Conservation (phyloP, 2,113 vertebrate species). For the Lepisosteus osseus region DNA sequence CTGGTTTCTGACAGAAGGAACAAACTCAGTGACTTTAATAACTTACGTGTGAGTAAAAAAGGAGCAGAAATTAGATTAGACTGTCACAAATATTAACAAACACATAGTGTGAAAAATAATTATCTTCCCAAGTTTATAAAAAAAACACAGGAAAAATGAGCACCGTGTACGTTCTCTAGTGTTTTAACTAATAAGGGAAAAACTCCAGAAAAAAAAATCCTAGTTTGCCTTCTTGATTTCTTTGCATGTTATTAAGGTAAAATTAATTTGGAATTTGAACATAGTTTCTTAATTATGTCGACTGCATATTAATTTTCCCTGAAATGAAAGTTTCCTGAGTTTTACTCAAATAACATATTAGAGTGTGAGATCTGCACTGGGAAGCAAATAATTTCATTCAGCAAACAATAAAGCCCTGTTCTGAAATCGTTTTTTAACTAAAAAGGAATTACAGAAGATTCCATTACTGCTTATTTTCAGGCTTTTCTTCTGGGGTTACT, state of each 20-base stretch:
- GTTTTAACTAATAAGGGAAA: conserved; percentile 18
- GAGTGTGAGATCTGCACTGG: background rate
- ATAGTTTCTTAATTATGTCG: conserved; percentile 17
- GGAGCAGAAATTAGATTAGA: background rate
- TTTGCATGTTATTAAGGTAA: conserved; percentile 6
- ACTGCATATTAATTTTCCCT: conserved; percentile 16
- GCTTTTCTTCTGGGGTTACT: background rate
- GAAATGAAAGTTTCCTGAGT: conserved; percentile 13
- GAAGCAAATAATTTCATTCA: background rate
- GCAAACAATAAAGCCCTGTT: conserved; percentile 1
- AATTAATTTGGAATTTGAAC: conserved; percentile 6
- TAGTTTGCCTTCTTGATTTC: conserved; percentile 11
- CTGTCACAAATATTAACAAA: conserved; percentile 9
- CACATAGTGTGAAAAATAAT: conserved; percentile 10
- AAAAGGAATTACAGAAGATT: background rate
- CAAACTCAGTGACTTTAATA: no score
- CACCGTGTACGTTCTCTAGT: background rate
- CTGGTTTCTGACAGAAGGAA: conserved; percentile 54
- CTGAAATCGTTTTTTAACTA: background rate
- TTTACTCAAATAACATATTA: no score
- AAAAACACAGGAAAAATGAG: background rate
- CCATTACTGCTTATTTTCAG: background rate
- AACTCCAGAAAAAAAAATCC: conserved; percentile 6
- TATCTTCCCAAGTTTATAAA: background rate
- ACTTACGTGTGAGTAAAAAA: background rate